Evolutionary conservation across 2,113 vertebrate genomes (phyloP).

Genomic region (Petroica traversi): DNA sequence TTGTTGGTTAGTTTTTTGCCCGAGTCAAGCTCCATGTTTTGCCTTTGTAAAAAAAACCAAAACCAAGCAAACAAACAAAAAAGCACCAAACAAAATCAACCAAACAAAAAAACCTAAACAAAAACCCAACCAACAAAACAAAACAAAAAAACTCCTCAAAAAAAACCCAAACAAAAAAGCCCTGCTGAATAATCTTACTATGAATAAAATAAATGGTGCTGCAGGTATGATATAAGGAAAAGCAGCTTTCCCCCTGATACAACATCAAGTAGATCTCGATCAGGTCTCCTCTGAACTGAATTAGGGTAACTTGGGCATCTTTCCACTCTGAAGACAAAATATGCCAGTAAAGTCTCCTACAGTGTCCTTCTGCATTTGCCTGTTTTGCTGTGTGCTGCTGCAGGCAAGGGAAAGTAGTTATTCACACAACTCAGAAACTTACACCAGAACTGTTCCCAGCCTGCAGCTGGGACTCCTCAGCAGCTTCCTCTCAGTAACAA

Average conservation of each 20-base stretch:
- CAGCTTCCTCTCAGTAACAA: neutral
- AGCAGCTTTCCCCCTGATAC: neutral
- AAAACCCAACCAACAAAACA: too few species aligned
- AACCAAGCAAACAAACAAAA: neutral
- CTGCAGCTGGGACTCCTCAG: slow-evolving; percentile 10
- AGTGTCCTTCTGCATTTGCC: neutral
- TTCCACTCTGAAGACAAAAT: neutral
- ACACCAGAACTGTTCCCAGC: neutral
- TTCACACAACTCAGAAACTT: neutral
- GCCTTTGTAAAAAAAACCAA: neutral
- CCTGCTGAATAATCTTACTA: neutral
- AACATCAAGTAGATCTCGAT: neutral
- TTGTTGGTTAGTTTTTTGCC: too few species aligned
- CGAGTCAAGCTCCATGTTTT: neutral
- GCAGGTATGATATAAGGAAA: neutral
- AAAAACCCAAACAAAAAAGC: neutral
- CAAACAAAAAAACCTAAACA: neutral
- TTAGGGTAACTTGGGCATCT: neutral
- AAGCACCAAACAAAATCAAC: rapidly evolving
- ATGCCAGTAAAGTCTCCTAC: neutral
- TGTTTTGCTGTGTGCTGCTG: neutral
- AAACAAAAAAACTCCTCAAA: neutral
- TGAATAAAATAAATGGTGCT: neutral
- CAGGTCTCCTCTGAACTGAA: neutral
- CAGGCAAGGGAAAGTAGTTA: neutral